Evolutionary conservation across 2,888 invertebrate species (phyloP).

Genomic region (Andrena chrysosceles): DNA sequence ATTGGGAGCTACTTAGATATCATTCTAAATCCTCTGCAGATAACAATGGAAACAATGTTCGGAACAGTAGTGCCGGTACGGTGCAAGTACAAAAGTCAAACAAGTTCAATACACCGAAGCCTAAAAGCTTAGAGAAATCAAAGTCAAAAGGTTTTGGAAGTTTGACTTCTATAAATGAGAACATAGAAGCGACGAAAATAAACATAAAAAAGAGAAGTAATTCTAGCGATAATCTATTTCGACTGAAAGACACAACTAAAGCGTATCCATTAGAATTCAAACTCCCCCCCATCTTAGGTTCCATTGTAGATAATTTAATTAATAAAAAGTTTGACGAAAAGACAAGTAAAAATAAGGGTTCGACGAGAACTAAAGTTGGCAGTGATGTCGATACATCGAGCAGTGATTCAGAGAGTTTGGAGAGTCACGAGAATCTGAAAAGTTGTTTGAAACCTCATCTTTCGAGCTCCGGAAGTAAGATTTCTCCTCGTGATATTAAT

Average conservation of each 20-base stretch:
- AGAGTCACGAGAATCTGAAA: constrained; percentile 79
- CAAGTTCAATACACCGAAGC: constrained; percentile 72
- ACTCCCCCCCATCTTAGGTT: constrained; percentile 90
- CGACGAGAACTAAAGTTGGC: constrained; percentile 3
- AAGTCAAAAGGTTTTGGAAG: constrained; percentile 79
- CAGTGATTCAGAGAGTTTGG: constrained; percentile 80
- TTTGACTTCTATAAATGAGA: constrained; percentile 80
- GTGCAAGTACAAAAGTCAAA: constrained; percentile 75
- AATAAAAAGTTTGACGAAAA: constrained; percentile 74
- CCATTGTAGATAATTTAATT: constrained; percentile 88
- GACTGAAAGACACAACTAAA: constrained; percentile 70
- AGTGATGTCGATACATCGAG: constrained; percentile 67
- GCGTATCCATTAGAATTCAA: constrained; percentile 83
- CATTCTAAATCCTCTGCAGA: constrained; percentile 88
- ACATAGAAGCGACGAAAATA: constrained; percentile 76
- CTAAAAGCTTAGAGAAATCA: constrained; percentile 74
- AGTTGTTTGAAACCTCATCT: constrained; percentile 76
- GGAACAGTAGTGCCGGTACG: constrained; percentile 73
- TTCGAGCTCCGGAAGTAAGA: constrained; percentile 62
- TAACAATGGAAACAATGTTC: constrained; percentile 70
- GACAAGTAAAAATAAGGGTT: constrained; percentile 37
- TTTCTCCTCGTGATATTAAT: constrained; percentile 41
- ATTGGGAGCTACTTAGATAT: constrained; percentile 92
- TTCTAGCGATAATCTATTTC: constrained; percentile 78
- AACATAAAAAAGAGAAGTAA: constrained; percentile 78